A percentile compares a stretch with the other conserved stretches of the same genome.
These are phyloP conservation scores for Melieria crassipennis DNA, from an alignment of 2,888 invertebrate genomes.

Conservation along the genomic window DNA sequence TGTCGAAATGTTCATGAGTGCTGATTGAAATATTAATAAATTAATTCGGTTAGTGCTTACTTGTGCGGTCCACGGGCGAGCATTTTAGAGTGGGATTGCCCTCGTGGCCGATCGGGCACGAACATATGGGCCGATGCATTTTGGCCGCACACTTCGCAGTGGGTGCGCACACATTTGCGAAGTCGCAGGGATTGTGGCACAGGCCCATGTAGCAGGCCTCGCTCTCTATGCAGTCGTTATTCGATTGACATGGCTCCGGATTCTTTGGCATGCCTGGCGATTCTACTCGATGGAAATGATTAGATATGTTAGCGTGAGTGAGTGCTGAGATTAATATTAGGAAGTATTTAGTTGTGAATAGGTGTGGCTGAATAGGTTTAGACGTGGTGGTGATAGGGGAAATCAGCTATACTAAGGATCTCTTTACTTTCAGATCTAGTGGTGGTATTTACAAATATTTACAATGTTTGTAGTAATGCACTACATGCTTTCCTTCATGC, in stretches of 20 bases:
- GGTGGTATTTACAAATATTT: too few species aligned
- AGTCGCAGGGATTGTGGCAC: conserved; percentile 85
- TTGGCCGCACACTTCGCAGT: conserved; percentile 82
- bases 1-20: too few species aligned
- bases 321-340: conserved; percentile 11
- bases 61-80: conserved; percentile 74
- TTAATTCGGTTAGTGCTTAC: conserved; percentile 70
- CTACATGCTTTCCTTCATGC: too few species aligned
- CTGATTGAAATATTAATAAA: conserved; percentile 19
- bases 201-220: conserved; percentile 85
- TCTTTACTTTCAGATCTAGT: too few species aligned
- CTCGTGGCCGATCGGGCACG: conserved; percentile 81
- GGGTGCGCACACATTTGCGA: conserved; percentile 79
- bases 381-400: too few species aligned
- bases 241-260: conserved; percentile 83
- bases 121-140: conserved; percentile 85
- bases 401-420: too few species aligned
- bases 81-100: conserved; percentile 86
- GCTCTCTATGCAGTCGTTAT: conserved; percentile 83
- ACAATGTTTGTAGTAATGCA: too few species aligned
- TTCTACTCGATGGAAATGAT: conserved; percentile 67
- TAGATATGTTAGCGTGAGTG: conserved; percentile 27
- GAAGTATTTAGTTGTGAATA: conserved; percentile 6
- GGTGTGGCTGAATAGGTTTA: not conserved
- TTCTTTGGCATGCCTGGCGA: conserved; percentile 76